These are phyloP conservation scores for Augochlorella aurata DNA, from an alignment of 2,888 invertebrate genomes.

Conservation along the genomic window DNA sequence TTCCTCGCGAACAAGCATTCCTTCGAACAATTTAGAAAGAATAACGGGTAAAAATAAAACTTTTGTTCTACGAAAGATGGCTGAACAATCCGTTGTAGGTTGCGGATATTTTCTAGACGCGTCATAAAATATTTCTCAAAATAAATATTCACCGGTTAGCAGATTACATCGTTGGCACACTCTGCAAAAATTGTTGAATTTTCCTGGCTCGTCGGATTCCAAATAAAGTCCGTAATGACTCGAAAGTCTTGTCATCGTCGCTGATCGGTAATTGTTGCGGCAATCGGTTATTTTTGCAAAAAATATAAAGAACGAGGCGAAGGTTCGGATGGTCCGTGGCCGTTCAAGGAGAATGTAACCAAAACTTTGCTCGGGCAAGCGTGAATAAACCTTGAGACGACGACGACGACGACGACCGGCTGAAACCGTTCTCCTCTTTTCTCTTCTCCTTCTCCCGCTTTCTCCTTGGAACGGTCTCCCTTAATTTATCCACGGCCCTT, in stretches of 20 bases:
- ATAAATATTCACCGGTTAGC: no score
- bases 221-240: neutral
- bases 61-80: no score
- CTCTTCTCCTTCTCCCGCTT: constrained; percentile 26
- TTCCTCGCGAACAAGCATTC: neutral
- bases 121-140: no score
- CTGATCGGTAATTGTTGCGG: constrained; percentile 16
- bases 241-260: neutral
- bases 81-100: neutral
- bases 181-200: neutral
- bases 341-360: constrained; percentile 64
- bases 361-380: constrained; percentile 61
- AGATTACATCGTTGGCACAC: neutral
- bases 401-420: constrained; percentile 39
- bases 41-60: neutral
- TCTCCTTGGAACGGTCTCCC: constrained; percentile 16
- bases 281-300: constrained; percentile 63
- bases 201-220: neutral
- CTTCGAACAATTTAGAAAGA: neutral
- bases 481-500: constrained; percentile 29
- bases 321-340: constrained; percentile 58
- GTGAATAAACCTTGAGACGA: constrained; percentile 62
- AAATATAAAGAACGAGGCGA: constrained; percentile 53
- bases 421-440: constrained; percentile 60
- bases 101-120: no score